Conservation (phyloP, 2,888 invertebrate genomes). For the Protodeltote pygarga region DNA sequence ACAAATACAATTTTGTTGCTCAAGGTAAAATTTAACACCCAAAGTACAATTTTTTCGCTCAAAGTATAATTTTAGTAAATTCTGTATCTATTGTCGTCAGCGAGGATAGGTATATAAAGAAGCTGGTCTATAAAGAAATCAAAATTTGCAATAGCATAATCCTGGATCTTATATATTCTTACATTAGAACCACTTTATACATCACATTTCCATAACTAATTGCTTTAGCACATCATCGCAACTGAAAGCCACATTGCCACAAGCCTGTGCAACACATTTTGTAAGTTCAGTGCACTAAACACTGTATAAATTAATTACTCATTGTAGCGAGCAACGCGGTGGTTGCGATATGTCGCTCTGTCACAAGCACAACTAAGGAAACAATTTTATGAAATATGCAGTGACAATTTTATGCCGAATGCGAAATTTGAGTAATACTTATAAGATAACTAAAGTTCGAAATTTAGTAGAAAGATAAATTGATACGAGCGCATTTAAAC, state of each 20-base stretch:
- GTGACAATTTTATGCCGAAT: conserved; percentile 26
- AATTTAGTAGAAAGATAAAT: too few species aligned
- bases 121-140: too few species aligned
- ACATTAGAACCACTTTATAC: background rate
- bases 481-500: too few species aligned
- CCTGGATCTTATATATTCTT: background rate
- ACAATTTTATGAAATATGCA: conserved; percentile 39
- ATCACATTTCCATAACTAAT: conserved; percentile 14
- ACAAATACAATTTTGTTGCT: too few species aligned
- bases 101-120: too few species aligned
- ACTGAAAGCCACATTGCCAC: conserved; percentile 28
- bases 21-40: too few species aligned
- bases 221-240: conserved; percentile 12
- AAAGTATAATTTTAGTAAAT: too few species aligned
- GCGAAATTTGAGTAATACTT: too few species aligned
- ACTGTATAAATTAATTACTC: conserved; percentile 49
- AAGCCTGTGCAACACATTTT: conserved; percentile 40
- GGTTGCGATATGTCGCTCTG: conserved; percentile 49
- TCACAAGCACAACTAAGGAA: conserved; percentile 48
- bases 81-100: too few species aligned
- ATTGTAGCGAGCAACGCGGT: conserved; percentile 40
- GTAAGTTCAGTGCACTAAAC: conserved; percentile 53
- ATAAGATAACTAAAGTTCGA: too few species aligned
- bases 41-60: too few species aligned
- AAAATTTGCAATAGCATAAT: too few species aligned